Evolutionary conservation across 2,888 invertebrate species (phyloP).

Genomic region (Notodonta ziczac): DNA sequence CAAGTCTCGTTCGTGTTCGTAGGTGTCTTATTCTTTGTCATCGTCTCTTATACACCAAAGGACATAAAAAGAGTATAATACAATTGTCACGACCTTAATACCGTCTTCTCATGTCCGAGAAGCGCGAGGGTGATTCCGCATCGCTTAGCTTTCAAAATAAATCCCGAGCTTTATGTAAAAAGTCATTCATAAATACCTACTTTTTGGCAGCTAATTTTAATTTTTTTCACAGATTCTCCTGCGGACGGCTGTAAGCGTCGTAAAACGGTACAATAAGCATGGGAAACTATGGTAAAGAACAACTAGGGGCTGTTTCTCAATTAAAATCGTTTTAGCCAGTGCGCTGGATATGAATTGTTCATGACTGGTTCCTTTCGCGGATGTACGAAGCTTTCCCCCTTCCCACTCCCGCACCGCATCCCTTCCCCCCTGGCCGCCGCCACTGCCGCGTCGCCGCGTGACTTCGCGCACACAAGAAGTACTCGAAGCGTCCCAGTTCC

Average conservation of each 20-base stretch:
- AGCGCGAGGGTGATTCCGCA: not conserved
- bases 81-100: too few species aligned
- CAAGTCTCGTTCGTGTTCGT: too few species aligned
- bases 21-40: not conserved
- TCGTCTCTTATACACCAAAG: not conserved
- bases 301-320: conserved; percentile 41
- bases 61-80: too few species aligned
- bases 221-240: not conserved
- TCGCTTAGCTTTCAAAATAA: not conserved
- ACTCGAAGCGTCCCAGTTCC: conserved; percentile 52
- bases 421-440: conserved; percentile 9
- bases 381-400: conserved; percentile 1
- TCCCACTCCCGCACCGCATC: conserved; percentile 7
- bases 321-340: conserved; percentile 46
- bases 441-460: conserved; percentile 22
- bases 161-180: not conserved
- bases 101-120: not conserved
- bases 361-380: conserved; percentile 38
- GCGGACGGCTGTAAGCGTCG: conserved; percentile 2
- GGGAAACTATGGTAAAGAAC: conserved; percentile 31
- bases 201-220: not conserved
- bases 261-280: conserved; percentile 16
- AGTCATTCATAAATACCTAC: not conserved
- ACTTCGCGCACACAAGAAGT: conserved; percentile 38
- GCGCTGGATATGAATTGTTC: conserved; percentile 50